Base-by-base conservation (phyloP, 2,113 vertebrate genomes). In the Micromys minutus region DNA sequence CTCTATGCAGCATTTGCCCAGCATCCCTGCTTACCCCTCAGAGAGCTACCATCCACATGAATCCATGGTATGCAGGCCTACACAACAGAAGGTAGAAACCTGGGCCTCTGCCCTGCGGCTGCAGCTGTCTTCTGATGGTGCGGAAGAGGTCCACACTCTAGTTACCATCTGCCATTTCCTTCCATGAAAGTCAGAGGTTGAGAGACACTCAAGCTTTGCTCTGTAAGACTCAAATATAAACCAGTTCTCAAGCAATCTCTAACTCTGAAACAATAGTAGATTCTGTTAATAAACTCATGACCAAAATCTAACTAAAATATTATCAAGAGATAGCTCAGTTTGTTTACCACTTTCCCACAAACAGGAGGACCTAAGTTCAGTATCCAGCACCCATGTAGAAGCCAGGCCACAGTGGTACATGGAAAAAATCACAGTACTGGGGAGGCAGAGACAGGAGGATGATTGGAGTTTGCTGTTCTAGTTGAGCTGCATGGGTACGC, bases 11-110 rank as follows among this genome's bases (percentile, higher is more conserved):
- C 89, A 11, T 91, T 94, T 83, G 90, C 85, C 96, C 74, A 71
- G 47, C 89, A 86, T 72, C 55, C 93, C 87, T 76, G 61, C 91
- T 67, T 65, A 63, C 61, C 74, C 93, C 94, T 55, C 89, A 89
- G 74, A 67, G 94, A 57, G 21, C 55, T 29, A 12, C 47, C 29
- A 0, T 87, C 86, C 63, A 3, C 34, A 5, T 42, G 4, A 91
- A 36, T 39, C 22, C 2, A 26, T 42, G 79, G 74, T 31, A 5
- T 0, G 0, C 36, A 15, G 42, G 24, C 57, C 67, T 36, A 1
- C 5, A 2, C 77, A 12, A 75, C 47, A 3, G 50, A 29, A 31
- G 55, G 34, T 6, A 0, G 1, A 65, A 26, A 47, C 21, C 67
- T 45, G 57, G 1, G 11, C 74, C 87, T 47, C 42, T 9, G 0